Evolutionary conservation across 2,888 invertebrate species (phyloP), one percentile per base, ranked within the genome.

Genomic region (Euplexia lucipara): DNA sequence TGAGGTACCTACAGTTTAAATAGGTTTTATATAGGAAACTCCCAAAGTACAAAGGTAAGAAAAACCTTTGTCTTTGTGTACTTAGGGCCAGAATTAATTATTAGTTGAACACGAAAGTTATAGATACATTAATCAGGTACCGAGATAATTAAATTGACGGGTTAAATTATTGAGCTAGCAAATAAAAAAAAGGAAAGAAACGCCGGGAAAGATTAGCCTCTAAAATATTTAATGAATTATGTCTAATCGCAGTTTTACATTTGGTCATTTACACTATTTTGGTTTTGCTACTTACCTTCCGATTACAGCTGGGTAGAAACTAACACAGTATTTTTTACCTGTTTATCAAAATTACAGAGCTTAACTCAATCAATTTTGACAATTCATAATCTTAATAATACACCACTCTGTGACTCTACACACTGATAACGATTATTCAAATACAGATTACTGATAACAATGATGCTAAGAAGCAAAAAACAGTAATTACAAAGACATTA

Each of bases 341-440:
- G 12, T 39, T 63, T 68, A 78, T 64, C 63, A 57, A 57, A 51
- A 67, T 30, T 51, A 49, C 30, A 45, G 22, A 34, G 18, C 34
- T 47, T 20, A 26, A 5, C 63, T 73, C 70, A 75, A 79, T 81
- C 73, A 75, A 75, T 70, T 70, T 63, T 70, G 62, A 68, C 74
- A 78, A 72, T 70, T 62, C 71, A 64, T 78, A 70, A 77, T 79
- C 78, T 60, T 63, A 56, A 6, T 70, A 69, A 12, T 56, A 42
- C 26, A 26, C 26, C 5, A 26, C 26, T n/a, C n/a, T n/a, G n/a
- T n/a, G n/a, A n/a, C n/a, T 26, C 5, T 26, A 26, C 44, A 18
- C 59, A 71, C 70, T 75, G 83, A 78, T 82, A 83, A 70, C 41
- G 53, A 70, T 61, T 69, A 74, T 57, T 69, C 63, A 75, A 75